Conservation (phyloP, 2,113 vertebrate genomes). For the Beaufortia kweichowensis region DNA sequence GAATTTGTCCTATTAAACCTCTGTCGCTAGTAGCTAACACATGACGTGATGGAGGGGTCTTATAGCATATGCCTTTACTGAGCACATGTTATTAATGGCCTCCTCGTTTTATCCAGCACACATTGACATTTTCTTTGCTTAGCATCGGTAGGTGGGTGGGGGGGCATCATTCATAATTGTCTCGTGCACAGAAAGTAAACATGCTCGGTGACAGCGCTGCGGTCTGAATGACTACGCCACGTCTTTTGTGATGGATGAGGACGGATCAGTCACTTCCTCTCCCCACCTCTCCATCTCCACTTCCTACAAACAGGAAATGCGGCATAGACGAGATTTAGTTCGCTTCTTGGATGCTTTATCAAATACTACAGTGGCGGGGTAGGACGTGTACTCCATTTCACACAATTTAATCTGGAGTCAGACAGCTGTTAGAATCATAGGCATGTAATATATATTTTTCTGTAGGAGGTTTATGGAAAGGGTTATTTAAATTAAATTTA, state of each 20-base stretch:
- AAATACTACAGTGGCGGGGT: not conserved
- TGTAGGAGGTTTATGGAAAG: not conserved
- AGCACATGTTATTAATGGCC: slow-evolving; percentile 25
- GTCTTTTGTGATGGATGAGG: slow-evolving; percentile 44
- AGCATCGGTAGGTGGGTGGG: slow-evolving; percentile 3
- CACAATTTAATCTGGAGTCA: slow-evolving; percentile 19
- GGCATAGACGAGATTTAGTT: slow-evolving; percentile 6
- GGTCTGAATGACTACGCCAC: not conserved
- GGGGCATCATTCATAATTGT: slow-evolving; percentile 16
- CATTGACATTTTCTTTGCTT: slow-evolving; percentile 22
- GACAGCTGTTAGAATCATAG: slow-evolving; percentile 5
- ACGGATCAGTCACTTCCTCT: slow-evolving; percentile 40
- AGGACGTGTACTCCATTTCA: slow-evolving; percentile 22
- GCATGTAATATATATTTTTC: not conserved
- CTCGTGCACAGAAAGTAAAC: slow-evolving; percentile 14
- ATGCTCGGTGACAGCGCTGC: not conserved
- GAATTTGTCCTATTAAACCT: not conserved
- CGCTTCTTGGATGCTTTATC: slow-evolving; percentile 25
- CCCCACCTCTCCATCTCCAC: slow-evolving; percentile 24
- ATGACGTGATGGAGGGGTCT: slow-evolving; percentile 13
- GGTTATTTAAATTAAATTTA: not conserved
- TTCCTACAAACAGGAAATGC: slow-evolving; percentile 15
- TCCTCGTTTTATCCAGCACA: slow-evolving; percentile 1
- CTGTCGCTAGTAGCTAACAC: not conserved
- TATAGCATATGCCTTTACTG: not conserved